A percentile compares a stretch with the other conserved stretches of the same genome.
Conservation (phyloP, 2,113 vertebrate genomes). For the Oryzias melastigma region DNA sequence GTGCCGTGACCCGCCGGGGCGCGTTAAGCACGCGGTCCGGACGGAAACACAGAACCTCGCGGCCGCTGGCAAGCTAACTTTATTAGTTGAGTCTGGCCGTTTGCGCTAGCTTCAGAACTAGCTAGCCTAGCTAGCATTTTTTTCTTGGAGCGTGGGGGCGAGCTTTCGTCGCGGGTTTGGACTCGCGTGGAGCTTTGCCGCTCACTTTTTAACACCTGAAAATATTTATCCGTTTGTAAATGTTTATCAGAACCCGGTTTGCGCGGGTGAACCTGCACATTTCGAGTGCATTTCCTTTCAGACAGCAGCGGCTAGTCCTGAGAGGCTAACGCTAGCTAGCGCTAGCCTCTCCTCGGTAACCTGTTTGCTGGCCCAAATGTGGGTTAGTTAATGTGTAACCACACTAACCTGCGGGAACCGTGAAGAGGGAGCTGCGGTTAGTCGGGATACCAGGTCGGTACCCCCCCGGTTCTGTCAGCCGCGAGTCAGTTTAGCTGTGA, state of each 20-base stretch:
- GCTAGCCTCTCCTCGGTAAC: constrained; percentile 37
- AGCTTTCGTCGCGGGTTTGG: constrained; percentile 11
- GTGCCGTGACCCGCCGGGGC: no score
- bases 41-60: constrained; percentile 31
- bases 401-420: no score
- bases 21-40: neutral
- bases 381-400: no score
- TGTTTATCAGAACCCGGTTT: neutral
- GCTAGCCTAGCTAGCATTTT: constrained; percentile 40
- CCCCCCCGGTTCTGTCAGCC: no score
- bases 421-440: no score
- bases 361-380: constrained; percentile 21
- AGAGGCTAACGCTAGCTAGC: constrained; percentile 52
- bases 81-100: constrained; percentile 31
- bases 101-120: constrained; percentile 34
- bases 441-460: no score
- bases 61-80: constrained; percentile 58
- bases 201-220: neutral
- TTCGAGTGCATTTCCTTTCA: constrained; percentile 23
- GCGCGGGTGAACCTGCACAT: neutral
- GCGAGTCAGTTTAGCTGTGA: no score
- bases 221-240: fast-evolving
- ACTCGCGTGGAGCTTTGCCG: constrained; percentile 12
- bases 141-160: constrained; percentile 7
- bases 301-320: constrained; percentile 46